Percentiles rank a stretch among this genome's conserved stretches.
These are phyloP conservation scores for Ridgeia piscesae DNA, from an alignment of 1,140 invertebrate species.

Conservation along the genomic window DNA sequence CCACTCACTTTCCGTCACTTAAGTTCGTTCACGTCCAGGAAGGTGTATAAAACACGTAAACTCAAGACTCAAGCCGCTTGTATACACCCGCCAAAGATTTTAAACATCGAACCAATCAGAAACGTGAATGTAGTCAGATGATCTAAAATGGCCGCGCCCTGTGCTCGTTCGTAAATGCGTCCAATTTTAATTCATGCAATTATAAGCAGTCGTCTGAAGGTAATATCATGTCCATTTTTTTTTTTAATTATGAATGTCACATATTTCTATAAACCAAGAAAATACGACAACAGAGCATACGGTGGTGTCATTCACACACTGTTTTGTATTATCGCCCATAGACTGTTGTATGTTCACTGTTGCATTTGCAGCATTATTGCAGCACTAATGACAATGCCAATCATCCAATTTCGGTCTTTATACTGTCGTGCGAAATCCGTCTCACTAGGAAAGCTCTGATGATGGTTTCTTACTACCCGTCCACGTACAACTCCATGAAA, in stretches of 20 bases:
- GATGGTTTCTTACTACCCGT: too few relatives aligned
- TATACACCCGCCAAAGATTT: neutral
- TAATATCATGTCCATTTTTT: neutral
- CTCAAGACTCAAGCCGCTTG: too few relatives aligned
- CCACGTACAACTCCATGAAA: too few relatives aligned
- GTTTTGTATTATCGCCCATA: neutral
- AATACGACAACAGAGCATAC: neutral
- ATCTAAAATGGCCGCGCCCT: neutral
- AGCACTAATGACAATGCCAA: too few relatives aligned
- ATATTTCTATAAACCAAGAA: neutral
- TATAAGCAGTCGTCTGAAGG: neutral
- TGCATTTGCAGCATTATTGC: too few relatives aligned
- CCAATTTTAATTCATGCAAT: neutral
- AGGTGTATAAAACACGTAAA: too few relatives aligned
- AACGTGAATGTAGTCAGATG: neutral
- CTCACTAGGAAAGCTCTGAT: too few relatives aligned
- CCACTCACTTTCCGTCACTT: neutral
- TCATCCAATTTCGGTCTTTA: too few relatives aligned
- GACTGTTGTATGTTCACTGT: too few relatives aligned
- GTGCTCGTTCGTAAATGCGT: neutral
- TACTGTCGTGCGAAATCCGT: too few relatives aligned
- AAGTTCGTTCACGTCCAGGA: too few relatives aligned
- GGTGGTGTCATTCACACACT: neutral
- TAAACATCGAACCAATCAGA: conserved; percentile 1
- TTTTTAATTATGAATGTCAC: neutral